Base-by-base conservation (phyloP, 2,113 vertebrate genomes). In the Caretta caretta region DNA sequence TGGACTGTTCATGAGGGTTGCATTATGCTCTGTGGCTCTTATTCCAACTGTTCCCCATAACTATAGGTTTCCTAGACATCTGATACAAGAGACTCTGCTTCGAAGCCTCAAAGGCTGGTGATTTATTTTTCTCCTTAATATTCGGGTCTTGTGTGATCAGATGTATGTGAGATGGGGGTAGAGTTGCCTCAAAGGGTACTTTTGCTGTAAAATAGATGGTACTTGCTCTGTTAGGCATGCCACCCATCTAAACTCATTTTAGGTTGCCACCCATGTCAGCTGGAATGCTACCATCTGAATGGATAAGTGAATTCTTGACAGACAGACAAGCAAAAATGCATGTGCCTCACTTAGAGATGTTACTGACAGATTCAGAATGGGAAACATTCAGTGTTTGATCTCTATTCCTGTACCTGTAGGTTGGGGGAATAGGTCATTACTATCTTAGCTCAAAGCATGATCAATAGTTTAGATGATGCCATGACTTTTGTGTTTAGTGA, bases 391-490 rank as follows among this genome's bases (percentile, higher is more conserved):
- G 57, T 79, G 13, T 46, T 9, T 14, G 53, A 53, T 13, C 10
- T 80, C 1, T 50, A 48, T 49, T 24, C 72, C 84, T 13, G 65
- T 83, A 69, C 31, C 48, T 59, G n/a, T 84, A 83, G 84, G 42
- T 50, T 93, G 91, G 54, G 20, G 38, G 82, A 90, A 86, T 72
- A 62, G 95, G 31, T 51, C 76, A 27, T 46, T 76, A 42, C 83
- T 86, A 46, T 87, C 86, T 92, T 88, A 56, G 49, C 51, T 86
- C 50, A 24, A 89, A 83, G 85, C 57, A 11, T 86, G 84, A 62
- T 90, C 69, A 96, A 92, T 80, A 72, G 48, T 80, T 87, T 10
- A 94, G 72, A 87, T 89, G 94, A 94, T 87, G 48, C 35, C 57
- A 76, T 89, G 91, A 49, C 25, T 92, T 92, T 80, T 72, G 76